These are phyloP conservation scores for Andricus quercusramuli DNA, from an alignment of 2,888 invertebrate species.

Conservation along the genomic window DNA sequence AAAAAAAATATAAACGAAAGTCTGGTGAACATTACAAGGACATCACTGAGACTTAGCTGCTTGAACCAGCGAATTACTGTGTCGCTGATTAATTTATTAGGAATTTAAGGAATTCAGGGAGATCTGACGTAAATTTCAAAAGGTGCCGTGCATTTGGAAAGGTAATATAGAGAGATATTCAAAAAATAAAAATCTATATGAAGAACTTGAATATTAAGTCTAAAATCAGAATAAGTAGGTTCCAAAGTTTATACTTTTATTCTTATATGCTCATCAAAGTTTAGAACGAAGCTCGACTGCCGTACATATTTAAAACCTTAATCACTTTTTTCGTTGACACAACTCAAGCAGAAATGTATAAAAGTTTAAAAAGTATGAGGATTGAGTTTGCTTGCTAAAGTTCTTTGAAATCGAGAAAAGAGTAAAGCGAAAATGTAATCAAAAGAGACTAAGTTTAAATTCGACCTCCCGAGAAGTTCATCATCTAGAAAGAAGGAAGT, in stretches of 20 bases:
- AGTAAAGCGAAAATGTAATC: background rate
- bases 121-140: no score
- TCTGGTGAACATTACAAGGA: no score
- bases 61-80: no score
- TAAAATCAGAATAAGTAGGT: background rate
- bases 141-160: no score
- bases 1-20: no score
- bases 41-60: no score
- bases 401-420: background rate
- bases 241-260: background rate
- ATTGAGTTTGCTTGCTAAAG: background rate
- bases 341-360: background rate
- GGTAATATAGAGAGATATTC: no score
- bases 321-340: conserved; percentile 11
- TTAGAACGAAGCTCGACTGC: background rate
- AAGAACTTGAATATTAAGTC: background rate
- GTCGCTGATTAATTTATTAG: no score
- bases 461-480: background rate
- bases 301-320: background rate
- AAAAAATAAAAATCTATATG: no score
- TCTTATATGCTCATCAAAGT: background rate
- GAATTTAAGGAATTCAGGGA: no score
- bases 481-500: background rate
- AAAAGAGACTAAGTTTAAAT: background rate
- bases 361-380: background rate